Evolutionary conservation across 1,140 invertebrate genomes (phyloP).

Genomic region (Lordiphosa stackelbergi): DNA sequence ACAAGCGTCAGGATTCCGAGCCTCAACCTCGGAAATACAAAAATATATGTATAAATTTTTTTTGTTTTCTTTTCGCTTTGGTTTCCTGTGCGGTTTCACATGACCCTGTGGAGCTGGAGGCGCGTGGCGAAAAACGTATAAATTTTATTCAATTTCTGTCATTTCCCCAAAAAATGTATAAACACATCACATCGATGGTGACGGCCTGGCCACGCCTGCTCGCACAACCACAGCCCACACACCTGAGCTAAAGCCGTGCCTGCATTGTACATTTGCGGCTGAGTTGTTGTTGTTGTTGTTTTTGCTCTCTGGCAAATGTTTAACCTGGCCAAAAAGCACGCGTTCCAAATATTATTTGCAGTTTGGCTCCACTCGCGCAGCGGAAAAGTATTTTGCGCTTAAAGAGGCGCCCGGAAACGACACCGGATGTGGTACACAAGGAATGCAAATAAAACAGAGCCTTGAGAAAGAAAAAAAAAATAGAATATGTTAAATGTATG

Average conservation of each 20-base stretch:
- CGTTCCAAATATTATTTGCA: slow-evolving; percentile 66
- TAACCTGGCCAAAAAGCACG: slow-evolving; percentile 60
- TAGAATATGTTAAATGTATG: slow-evolving; percentile 5
- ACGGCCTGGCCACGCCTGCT: slow-evolving; percentile 8
- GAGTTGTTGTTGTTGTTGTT: slow-evolving; percentile 17
- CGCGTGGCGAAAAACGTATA: slow-evolving; percentile 45
- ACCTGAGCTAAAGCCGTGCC: slow-evolving; percentile 35
- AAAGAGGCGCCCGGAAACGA: slow-evolving; percentile 63
- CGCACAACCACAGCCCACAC: slow-evolving; percentile 28
- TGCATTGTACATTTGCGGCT: slow-evolving; percentile 54
- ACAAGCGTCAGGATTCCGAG: slow-evolving; percentile 5
- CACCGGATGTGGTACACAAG: slow-evolving; percentile 64
- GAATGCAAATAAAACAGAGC: slow-evolving; percentile 60
- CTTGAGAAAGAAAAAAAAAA: slow-evolving; percentile 25
- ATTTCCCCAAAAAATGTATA: slow-evolving; percentile 66
- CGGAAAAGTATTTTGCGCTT: slow-evolving; percentile 71
- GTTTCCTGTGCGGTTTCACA: slow-evolving; percentile 48
- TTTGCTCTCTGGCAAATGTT: slow-evolving; percentile 15
- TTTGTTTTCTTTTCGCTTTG: slow-evolving; percentile 15
- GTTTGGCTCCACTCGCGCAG: slow-evolving; percentile 30
- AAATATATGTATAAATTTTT: too few relatives aligned
- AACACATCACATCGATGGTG: slow-evolving; percentile 57
- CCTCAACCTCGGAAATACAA: slow-evolving; percentile 5
- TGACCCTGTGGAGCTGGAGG: not conserved
- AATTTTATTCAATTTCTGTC: slow-evolving; percentile 74